A percentile compares a stretch with the other conserved stretches of the same genome.
Evolutionary conservation across 2,797 vertebrate species (phyloP).

Genomic region (Myotis daubentonii): DNA sequence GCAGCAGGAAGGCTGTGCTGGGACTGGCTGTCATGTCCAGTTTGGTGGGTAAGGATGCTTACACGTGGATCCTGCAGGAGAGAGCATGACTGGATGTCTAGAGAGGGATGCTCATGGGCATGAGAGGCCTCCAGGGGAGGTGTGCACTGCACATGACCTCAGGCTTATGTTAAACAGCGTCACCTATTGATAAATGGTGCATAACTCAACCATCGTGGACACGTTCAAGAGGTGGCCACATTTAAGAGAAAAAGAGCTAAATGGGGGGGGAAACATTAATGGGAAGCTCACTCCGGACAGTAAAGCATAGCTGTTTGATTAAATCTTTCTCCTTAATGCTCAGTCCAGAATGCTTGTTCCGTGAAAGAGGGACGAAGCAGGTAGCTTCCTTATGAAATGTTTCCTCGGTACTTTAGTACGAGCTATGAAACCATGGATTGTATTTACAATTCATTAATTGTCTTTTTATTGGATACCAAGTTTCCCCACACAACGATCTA

Average conservation of each 20-base stretch:
- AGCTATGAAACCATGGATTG: background rate
- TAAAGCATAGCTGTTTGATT: background rate
- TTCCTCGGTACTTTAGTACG: background rate
- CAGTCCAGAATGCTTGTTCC: background rate
- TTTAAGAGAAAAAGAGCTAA: background rate
- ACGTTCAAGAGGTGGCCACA: background rate
- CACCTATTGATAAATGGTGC: background rate
- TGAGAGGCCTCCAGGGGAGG: background rate
- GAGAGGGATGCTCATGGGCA: too few species aligned
- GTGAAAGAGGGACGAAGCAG: background rate
- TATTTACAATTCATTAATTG: background rate
- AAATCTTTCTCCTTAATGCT: background rate
- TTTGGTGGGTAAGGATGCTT: too few species aligned
- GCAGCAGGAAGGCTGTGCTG: too few species aligned
- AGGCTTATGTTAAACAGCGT: background rate
- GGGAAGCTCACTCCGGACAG: background rate
- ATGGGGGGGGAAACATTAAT: background rate
- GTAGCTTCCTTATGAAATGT: background rate
- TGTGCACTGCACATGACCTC: rapidly evolving
- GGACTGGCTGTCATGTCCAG: too few species aligned
- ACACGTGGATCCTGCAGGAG: too few species aligned
- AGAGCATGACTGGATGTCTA: too few species aligned
- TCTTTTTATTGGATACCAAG: background rate
- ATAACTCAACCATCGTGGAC: background rate
- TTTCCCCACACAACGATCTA: background rate